Conservation (phyloP, 2,797 vertebrate genomes). For the Rhinella marina region DNA sequence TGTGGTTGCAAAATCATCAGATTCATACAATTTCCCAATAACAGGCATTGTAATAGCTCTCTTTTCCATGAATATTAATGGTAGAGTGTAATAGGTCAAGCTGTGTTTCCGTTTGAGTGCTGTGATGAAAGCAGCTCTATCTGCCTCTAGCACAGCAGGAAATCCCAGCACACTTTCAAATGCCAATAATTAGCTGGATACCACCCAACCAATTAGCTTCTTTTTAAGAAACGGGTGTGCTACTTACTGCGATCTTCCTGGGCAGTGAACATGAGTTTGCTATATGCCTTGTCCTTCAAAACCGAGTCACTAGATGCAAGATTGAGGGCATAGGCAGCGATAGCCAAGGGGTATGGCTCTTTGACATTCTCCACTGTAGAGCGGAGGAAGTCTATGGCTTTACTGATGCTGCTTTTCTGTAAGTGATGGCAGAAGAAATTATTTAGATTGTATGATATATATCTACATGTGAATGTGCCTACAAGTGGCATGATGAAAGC, state of each 20-base stretch:
- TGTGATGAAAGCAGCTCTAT: background rate
- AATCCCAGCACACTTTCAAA: background rate
- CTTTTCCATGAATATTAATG: background rate
- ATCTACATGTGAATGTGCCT: background rate
- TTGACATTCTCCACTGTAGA: slow-evolving; percentile 65
- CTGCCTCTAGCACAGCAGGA: background rate
- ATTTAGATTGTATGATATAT: background rate
- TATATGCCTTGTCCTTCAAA: slow-evolving; percentile 61
- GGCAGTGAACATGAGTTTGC: slow-evolving; percentile 63
- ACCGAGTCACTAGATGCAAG: slow-evolving; percentile 63
- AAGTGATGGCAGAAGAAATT: background rate
- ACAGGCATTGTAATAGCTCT: too few species aligned
- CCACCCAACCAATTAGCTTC: background rate
- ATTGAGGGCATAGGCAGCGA: slow-evolving; percentile 80
- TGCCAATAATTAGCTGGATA: background rate
- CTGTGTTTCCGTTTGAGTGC: background rate
- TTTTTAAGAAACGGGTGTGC: background rate
- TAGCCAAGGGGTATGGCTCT: slow-evolving; percentile 76
- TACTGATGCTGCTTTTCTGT: slow-evolving; percentile 74
- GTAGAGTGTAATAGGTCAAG: too few species aligned
- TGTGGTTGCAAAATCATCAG: too few species aligned
- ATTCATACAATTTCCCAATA: too few species aligned
- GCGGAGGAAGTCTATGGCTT: slow-evolving; percentile 73
- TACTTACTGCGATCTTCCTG: slow-evolving; percentile 61
- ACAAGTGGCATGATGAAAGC: too few species aligned